A percentile compares a stretch with the other conserved stretches of the same genome.
Evolutionary conservation across 2,113 vertebrate species (phyloP).

Genomic region (Suncus etruscus): DNA sequence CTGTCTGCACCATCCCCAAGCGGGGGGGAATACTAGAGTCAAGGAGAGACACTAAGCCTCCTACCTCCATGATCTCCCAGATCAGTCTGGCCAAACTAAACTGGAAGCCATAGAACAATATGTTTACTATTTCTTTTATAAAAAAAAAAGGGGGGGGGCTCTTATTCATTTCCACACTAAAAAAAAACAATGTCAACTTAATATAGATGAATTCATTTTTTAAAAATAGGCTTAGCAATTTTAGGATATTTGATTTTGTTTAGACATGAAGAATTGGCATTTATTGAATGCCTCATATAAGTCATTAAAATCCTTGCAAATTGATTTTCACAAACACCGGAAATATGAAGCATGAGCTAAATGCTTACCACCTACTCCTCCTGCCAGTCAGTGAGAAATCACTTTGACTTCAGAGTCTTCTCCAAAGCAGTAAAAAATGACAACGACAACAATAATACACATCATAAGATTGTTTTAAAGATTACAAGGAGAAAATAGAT

Average conservation of each 20-base stretch:
- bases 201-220: not conserved
- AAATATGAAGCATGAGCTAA: not conserved
- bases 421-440: not conserved
- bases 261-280: not conserved
- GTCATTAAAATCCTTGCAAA: not conserved
- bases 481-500: not conserved
- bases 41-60: not conserved
- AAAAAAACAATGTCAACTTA: not conserved
- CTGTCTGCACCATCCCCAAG: not conserved
- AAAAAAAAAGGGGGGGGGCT: constrained; percentile 4
- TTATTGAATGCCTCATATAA: not conserved
- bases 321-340: not conserved
- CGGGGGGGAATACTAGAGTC: not conserved
- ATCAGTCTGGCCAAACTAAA: not conserved
- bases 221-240: not conserved
- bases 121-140: not conserved
- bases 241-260: constrained; percentile 35
- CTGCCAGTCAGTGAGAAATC: not conserved
- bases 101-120: not conserved
- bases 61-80: not conserved
- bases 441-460: not conserved
- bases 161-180: not conserved
- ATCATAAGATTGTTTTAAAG: not conserved
- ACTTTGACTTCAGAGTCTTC: not conserved
- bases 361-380: not conserved